Conservation (phyloP, 2,888 invertebrate genomes). For the Ophion ventricosus region DNA sequence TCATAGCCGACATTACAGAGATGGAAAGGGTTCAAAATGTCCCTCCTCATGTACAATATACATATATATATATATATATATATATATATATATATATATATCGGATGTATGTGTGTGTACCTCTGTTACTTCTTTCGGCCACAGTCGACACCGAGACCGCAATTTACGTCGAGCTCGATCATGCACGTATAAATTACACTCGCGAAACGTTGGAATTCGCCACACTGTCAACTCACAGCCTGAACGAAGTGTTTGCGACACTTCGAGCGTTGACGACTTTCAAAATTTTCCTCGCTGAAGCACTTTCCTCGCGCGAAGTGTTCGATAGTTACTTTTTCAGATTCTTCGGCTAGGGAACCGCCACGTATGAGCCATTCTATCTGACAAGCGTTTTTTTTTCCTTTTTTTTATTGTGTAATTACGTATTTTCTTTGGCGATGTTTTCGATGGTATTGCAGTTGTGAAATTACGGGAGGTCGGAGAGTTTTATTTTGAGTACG, state of each 20-base stretch:
- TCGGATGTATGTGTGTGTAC: neutral
- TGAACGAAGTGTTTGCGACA: constrained; percentile 51
- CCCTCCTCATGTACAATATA: too few relatives aligned
- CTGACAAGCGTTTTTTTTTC: too few relatives aligned
- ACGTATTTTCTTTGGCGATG: neutral
- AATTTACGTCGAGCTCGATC: constrained; percentile 61
- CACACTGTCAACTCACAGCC: constrained; percentile 28
- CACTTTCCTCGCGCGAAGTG: too few relatives aligned
- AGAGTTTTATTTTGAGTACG: too few relatives aligned
- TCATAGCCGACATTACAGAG: too few relatives aligned
- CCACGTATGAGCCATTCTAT: too few relatives aligned
- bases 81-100: too few relatives aligned
- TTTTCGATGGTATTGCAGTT: neutral
- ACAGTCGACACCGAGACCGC: constrained; percentile 55
- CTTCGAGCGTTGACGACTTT: neutral
- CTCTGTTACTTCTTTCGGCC: constrained; percentile 45
- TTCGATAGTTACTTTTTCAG: too few relatives aligned
- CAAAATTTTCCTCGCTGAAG: neutral
- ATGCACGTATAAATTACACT: constrained; percentile 59
- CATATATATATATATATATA: too few relatives aligned
- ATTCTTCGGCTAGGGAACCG: too few relatives aligned
- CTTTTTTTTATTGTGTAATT: neutral
- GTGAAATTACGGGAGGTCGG: too few relatives aligned
- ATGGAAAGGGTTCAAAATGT: too few relatives aligned
- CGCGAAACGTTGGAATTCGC: constrained; percentile 10